A percentile compares a stretch with the other conserved stretches of the same genome.
Conservation (phyloP, 53 echinoderm and acorn worm genomes). For the Echinarachnius parma region DNA sequence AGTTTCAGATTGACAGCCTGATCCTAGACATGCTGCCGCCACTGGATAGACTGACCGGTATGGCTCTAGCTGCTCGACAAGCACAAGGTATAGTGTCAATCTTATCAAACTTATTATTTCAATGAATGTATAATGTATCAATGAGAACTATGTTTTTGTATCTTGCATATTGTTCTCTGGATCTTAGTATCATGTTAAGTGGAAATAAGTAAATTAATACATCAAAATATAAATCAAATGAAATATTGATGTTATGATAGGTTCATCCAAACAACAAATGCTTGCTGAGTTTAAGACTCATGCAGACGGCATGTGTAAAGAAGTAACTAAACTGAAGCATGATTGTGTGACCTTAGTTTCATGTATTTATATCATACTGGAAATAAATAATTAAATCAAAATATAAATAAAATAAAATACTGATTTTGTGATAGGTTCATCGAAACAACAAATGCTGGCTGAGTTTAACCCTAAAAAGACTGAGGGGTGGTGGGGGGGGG, state of each 20-base stretch:
- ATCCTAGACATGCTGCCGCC: conserved; percentile 62
- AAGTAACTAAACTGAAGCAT: conserved; percentile 60
- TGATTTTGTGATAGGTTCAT: conserved; percentile 50
- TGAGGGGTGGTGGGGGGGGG: no score
- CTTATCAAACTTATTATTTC: no score
- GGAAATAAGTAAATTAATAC: no score
- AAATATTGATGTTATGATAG: conserved; percentile 13
- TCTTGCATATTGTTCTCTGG: no score
- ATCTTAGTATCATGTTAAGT: no score
- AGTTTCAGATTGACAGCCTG: conserved; percentile 56
- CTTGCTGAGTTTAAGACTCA: conserved; percentile 80
- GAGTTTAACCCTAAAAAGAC: conserved; percentile 90
- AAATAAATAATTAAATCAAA: no score
- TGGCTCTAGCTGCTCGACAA: conserved; percentile 79
- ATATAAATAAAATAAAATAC: neutral
- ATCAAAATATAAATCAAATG: no score
- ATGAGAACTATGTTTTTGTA: no score
- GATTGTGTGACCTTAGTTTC: conserved; percentile 54
- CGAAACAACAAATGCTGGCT: conserved; percentile 64
- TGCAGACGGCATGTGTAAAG: conserved; percentile 60
- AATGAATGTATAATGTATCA: no score
- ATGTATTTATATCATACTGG: no score
- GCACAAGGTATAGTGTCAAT: no score
- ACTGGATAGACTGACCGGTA: conserved; percentile 70
- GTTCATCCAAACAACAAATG: conserved; percentile 65